A percentile compares a stretch with the other conserved stretches of the same genome.
phyloP scores from a whole-genome alignment of 2,113 vertebrate genomes.

The Perognathus longimembris region DNA sequence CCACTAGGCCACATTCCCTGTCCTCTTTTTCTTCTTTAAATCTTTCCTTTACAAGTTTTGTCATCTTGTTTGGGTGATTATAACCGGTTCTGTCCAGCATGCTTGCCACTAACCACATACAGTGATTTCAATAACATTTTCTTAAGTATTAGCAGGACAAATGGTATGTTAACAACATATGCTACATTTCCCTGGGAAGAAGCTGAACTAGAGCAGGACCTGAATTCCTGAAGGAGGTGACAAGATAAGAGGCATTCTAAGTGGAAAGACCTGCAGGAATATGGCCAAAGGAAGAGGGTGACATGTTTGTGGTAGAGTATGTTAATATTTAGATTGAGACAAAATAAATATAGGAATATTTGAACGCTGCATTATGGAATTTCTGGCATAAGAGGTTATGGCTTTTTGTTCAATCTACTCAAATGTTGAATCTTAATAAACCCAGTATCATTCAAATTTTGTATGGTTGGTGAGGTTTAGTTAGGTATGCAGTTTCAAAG shows the following conservation, averaged over 20 bases:
- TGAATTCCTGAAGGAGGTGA: neutral
- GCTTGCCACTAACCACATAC: neutral
- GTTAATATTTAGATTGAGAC: neutral
- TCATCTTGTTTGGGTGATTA: neutral
- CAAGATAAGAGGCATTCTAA: neutral
- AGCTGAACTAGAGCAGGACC: neutral
- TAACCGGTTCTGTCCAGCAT: neutral
- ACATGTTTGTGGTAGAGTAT: neutral
- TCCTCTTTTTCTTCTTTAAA: neutral
- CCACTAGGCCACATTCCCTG: no score
- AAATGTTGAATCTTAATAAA: conserved; percentile 8
- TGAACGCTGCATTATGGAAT: neutral
- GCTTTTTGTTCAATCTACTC: conserved; percentile 33
- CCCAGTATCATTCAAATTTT: neutral
- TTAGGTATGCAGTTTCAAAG: neutral
- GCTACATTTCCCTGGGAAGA: conserved; percentile 21
- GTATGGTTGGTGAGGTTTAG: neutral
- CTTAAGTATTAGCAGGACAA: neutral
- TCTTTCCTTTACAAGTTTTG: neutral
- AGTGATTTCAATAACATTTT: conserved; percentile 1
- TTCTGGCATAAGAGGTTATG: conserved; percentile 11
- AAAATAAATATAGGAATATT: conserved; percentile 12
- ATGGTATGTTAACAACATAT: neutral
- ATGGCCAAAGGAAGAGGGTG: neutral
- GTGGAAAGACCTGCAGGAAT: neutral